A percentile compares a stretch with the other conserved stretches of the same genome.
phyloP scores from a whole-genome alignment of 2,797 vertebrate genomes.

The Crenichthys baileyi region DNA sequence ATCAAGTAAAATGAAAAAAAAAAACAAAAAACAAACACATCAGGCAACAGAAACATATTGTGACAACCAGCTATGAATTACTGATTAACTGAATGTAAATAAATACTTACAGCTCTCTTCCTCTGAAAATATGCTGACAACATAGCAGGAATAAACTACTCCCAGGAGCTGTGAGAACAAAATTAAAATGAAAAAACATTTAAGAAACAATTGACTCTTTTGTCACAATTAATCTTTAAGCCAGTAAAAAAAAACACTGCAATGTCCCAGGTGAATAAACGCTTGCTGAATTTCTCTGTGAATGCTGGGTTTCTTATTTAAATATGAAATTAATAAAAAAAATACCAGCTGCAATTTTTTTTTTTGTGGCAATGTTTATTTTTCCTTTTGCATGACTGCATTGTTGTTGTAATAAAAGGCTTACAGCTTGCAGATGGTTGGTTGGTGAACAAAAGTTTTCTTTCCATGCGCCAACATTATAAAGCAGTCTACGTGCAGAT shows the following conservation, averaged over 20 bases:
- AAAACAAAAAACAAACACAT: too few relatives aligned
- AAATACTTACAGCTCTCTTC: conserved; percentile 90
- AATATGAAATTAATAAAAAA: not conserved
- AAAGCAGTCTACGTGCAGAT: not conserved
- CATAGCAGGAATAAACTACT: conserved; percentile 86
- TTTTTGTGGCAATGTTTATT: not conserved
- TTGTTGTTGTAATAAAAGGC: not conserved
- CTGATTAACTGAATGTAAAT: not conserved
- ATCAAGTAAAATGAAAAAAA: not conserved
- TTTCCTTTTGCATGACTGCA: not conserved
- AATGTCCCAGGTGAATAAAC: not conserved
- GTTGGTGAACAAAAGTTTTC: not conserved
- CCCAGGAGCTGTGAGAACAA: conserved; percentile 79
- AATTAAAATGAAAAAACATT: conserved; percentile 43
- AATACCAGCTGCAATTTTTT: not conserved
- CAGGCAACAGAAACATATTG: not conserved
- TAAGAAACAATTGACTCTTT: not conserved
- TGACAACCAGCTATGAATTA: not conserved
- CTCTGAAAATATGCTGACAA: conserved; percentile 85
- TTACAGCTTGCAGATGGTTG: not conserved
- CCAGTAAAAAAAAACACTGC: too few relatives aligned
- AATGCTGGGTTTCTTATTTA: not conserved
- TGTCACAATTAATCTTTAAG: not conserved
- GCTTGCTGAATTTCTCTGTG: not conserved
- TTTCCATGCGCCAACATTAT: not conserved